phyloP scores from a whole-genome alignment of 2,113 vertebrate species.

The Hoplias malabaricus region DNA sequence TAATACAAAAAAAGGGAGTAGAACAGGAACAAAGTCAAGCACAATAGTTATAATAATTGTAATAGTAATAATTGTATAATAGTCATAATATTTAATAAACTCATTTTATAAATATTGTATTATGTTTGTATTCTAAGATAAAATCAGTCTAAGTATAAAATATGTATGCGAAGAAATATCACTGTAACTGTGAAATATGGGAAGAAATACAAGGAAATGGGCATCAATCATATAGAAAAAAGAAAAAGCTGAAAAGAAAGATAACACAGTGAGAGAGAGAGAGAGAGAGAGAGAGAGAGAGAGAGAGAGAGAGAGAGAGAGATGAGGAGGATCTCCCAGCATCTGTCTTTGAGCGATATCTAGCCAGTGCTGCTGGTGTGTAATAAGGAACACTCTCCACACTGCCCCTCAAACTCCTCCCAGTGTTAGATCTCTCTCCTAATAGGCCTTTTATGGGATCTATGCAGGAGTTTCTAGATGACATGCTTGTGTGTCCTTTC shows the following conservation, averaged over 20 bases:
- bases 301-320: slow-evolving; percentile 23
- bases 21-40: too few species aligned
- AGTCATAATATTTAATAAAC: too few species aligned
- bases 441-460: slow-evolving; percentile 9
- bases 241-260: slow-evolving; percentile 13
- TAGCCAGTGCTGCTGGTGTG: slow-evolving; percentile 3
- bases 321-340: slow-evolving; percentile 24
- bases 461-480: slow-evolving; percentile 30
- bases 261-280: background rate
- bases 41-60: too few species aligned
- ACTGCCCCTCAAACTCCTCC: slow-evolving; percentile 15
- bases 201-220: too few species aligned
- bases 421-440: slow-evolving; percentile 23
- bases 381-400: slow-evolving; percentile 17
- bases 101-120: too few species aligned
- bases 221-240: too few species aligned
- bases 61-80: too few species aligned
- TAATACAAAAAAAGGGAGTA: background rate
- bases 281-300: background rate
- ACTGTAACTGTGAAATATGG: too few species aligned
- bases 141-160: too few species aligned
- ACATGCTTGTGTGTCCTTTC: slow-evolving; percentile 40
- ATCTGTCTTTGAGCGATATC: slow-evolving; percentile 38
- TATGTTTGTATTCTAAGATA: too few species aligned
- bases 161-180: too few species aligned